Evolutionary conservation across 2,113 vertebrate genomes (phyloP), one percentile per base, ranked within the genome.

Genomic region (Polypterus senegalus): DNA sequence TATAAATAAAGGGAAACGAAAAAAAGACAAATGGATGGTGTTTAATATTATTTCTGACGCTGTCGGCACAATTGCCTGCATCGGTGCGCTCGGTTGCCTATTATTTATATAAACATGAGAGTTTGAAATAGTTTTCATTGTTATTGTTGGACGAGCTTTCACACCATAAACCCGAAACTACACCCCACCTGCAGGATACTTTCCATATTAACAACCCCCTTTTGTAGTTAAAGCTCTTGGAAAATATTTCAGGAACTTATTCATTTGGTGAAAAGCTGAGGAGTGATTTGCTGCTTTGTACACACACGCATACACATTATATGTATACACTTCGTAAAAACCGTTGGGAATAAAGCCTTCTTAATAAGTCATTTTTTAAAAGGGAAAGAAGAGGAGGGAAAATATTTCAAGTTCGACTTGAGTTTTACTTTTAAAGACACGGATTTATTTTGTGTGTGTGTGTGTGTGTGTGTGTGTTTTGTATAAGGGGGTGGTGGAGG

Each of bases 181-280:
- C 51, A 52, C 51, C 51, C 4, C 51, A 52, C 11, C 11, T n/a
- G 56, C 56, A 11, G 78, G 74, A 74, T 79, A 75, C 71, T 72
- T 70, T 68, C 54, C 62, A 71, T 60, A 70, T 67, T 74, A 67
- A 71, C 71, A 72, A 68, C 71, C 65, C 66, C 70, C 65, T 67
- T 49, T 9, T 57, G 67, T 67, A 56, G 68, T 72, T 64, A 72
- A 71, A 76, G 74, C 71, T 65, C 73, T 74, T 77, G 71, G 78
- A 71, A 76, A 73, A 71, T 76, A 54, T 67, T 73, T 71, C 68
- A 69, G 76, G 74, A 75, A 68, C 76, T 75, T 74, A 81, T 83
- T 88, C 83, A 76, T 76, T 77, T 77, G 77, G 70, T 74, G 83
- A 83, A 76, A 77, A 72, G 74, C 79, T 77, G 74, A 79, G 76